These are phyloP conservation scores for Pseudomyrmex pallidus DNA, from an alignment of 1,140 invertebrate species.

Conservation along the genomic window DNA sequence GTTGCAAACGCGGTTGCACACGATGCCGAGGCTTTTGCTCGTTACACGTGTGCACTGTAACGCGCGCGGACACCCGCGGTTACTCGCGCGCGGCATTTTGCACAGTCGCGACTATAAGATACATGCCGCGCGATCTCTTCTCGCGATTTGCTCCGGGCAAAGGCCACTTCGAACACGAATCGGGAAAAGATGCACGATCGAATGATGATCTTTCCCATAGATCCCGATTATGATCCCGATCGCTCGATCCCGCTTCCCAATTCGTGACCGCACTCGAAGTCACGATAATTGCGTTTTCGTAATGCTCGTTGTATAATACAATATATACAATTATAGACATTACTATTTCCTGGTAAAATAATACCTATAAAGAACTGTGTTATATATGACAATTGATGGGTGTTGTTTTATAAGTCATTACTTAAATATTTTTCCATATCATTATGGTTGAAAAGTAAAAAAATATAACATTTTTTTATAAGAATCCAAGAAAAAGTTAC, in stretches of 20 bases:
- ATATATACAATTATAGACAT: background rate
- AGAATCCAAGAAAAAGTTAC: too few species aligned
- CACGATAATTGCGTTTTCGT: conserved; percentile 11
- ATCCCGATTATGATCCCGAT: background rate
- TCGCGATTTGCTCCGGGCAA: conserved; percentile 52
- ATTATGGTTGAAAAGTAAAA: too few species aligned
- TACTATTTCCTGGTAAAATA: too few species aligned
- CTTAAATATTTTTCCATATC: too few species aligned
- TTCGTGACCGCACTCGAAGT: background rate
- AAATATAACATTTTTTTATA: too few species aligned
- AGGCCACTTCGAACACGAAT: conserved; percentile 61
- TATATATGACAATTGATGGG: too few species aligned
- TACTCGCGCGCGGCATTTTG: conserved; percentile 49
- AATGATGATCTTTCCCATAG: conserved; percentile 53
- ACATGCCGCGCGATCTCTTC: background rate
- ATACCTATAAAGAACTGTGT: too few species aligned
- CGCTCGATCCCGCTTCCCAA: background rate
- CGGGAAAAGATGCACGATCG: background rate
- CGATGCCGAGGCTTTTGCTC: background rate
- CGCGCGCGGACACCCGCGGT: conserved; percentile 49
- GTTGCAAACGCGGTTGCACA: conserved; percentile 53
- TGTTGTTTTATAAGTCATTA: too few species aligned
- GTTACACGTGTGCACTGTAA: conserved; percentile 40
- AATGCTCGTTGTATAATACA: background rate
- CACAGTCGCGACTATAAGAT: background rate